Evolutionary conservation across 2,888 invertebrate genomes (phyloP).

Genomic region (Electrophaes corylata): DNA sequence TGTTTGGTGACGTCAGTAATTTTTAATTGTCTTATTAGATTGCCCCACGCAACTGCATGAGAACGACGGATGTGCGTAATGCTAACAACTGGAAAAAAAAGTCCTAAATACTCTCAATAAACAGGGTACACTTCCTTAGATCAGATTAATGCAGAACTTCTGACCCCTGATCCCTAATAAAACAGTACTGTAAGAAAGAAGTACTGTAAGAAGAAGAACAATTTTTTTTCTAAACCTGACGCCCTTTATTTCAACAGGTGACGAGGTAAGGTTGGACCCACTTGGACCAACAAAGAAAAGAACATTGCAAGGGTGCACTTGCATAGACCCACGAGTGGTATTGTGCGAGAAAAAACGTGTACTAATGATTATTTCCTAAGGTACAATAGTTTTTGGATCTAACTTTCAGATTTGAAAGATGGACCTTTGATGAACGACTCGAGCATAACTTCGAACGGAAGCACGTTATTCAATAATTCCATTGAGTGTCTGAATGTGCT

Average conservation of each 20-base stretch:
- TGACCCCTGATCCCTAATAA: constrained; percentile 3
- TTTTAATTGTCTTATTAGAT: constrained; percentile 68
- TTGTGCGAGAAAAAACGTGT: neutral
- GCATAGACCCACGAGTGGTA: neutral
- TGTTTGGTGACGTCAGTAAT: constrained; percentile 53
- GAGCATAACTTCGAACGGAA: neutral
- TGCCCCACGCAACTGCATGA: constrained; percentile 69
- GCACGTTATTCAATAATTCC: constrained; percentile 9
- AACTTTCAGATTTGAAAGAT: neutral
- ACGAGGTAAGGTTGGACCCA: constrained; percentile 7
- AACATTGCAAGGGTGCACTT: constrained; percentile 3
- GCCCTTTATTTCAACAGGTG: neutral
- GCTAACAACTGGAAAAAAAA: constrained; percentile 50
- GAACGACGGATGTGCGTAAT: constrained; percentile 75
- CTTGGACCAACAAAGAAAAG: constrained; percentile 6
- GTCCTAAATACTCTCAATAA: constrained; percentile 39
- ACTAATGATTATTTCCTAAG: neutral
- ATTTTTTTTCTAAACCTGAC: constrained; percentile 12
- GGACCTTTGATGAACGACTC: neutral
- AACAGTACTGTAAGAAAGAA: too few relatives aligned
- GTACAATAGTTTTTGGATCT: neutral
- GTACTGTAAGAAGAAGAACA: too few relatives aligned
- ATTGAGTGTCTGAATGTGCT: constrained; percentile 38
- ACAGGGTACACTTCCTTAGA: constrained; percentile 36
- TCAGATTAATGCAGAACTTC: constrained; percentile 10